phyloP scores from a whole-genome alignment of 2,888 invertebrate genomes.

The Monoplex corrugatus region DNA sequence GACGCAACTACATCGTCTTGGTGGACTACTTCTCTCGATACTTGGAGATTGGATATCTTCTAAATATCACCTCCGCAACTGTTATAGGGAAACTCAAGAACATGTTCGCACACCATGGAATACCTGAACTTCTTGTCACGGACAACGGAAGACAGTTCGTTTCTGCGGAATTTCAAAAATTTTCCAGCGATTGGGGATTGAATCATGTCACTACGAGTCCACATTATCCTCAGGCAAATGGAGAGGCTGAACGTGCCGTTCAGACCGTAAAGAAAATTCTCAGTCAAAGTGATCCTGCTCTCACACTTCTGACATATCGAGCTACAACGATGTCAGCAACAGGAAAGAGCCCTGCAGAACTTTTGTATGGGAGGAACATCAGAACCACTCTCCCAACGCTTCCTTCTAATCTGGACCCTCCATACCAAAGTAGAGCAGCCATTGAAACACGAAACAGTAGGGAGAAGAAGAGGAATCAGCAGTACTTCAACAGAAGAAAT shows the following conservation, averaged over 20 bases:
- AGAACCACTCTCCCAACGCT: background rate
- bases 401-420: background rate
- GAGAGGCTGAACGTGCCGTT: slow-evolving; percentile 56
- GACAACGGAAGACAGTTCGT: slow-evolving; percentile 47
- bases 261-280: background rate
- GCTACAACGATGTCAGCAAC: background rate
- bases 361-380: background rate
- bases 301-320: background rate
- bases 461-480: background rate
- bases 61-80: slow-evolving; percentile 27
- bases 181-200: slow-evolving; percentile 49
- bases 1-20: slow-evolving; percentile 50
- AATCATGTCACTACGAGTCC: slow-evolving; percentile 50
- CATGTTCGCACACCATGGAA: slow-evolving; percentile 57
- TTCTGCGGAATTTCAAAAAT: slow-evolving; percentile 49
- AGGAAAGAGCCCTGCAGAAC: background rate
- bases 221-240: slow-evolving; percentile 39
- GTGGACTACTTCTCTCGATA: slow-evolving; percentile 59
- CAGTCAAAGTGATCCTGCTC: background rate
- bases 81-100: slow-evolving; percentile 57
- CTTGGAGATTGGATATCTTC: slow-evolving; percentile 47
- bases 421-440: background rate
- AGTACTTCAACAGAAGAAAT: too few species aligned
- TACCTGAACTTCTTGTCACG: slow-evolving; percentile 53
- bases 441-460: background rate